These are phyloP conservation scores for Alligator mississippiensis DNA, from an alignment of 2,113 vertebrate genomes.

Conservation along the genomic window DNA sequence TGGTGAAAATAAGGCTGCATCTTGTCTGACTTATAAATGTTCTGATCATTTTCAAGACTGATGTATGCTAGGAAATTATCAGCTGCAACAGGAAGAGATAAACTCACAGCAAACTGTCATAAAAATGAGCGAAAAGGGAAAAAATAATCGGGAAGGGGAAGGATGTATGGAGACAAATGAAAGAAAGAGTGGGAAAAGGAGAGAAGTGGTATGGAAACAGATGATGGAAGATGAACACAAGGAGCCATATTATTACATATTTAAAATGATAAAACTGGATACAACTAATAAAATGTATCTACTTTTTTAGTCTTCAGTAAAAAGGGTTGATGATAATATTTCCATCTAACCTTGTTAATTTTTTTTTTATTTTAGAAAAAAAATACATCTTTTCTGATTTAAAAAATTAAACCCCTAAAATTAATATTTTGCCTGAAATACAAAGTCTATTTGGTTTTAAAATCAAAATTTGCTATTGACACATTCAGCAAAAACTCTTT, in stretches of 20 bases:
- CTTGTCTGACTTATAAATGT: neutral
- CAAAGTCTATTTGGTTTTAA: neutral
- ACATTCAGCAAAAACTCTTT: no score
- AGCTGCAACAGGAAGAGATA: neutral
- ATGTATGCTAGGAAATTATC: neutral
- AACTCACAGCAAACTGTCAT: neutral
- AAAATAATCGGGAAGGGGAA: neutral
- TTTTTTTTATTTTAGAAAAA: neutral
- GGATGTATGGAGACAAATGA: neutral
- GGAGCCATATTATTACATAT: rapidly evolving
- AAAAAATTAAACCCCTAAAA: rapidly evolving
- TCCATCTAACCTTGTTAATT: neutral
- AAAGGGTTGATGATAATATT: neutral
- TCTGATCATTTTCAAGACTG: neutral
- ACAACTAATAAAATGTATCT: neutral
- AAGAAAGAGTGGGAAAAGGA: neutral
- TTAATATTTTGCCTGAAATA: neutral
- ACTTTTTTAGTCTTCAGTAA: neutral
- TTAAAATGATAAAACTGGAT: neutral
- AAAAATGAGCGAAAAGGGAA: neutral
- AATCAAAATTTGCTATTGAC: no score
- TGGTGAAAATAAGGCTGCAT: neutral
- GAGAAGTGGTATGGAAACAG: neutral
- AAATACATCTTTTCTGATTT: neutral
- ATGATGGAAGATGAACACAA: neutral